Conservation (phyloP, 2,113 vertebrate genomes). For the Hucho hucho region DNA sequence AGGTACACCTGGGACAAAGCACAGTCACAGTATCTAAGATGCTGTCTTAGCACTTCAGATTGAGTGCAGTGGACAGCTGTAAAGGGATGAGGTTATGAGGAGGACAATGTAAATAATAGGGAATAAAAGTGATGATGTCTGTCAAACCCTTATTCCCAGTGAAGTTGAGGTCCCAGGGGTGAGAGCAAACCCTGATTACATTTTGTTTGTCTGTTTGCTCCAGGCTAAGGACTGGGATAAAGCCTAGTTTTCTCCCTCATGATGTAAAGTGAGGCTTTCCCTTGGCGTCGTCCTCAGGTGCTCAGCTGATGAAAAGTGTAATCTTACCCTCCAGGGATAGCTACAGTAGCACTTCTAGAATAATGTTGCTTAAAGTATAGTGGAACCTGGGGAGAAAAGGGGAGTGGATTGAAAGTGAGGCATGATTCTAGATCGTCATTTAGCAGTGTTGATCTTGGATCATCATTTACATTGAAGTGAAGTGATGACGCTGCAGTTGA, state of each 20-base stretch:
- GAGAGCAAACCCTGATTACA: slow-evolving; percentile 7
- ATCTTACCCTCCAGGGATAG: neutral
- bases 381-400: neutral
- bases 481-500: no score
- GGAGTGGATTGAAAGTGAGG: neutral
- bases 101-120: no score
- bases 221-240: neutral
- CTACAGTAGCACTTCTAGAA: slow-evolving; percentile 3
- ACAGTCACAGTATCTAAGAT: no score
- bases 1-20: no score
- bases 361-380: slow-evolving; percentile 30
- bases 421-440: no score
- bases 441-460: no score
- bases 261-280: slow-evolving; percentile 1
- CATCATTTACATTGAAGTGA: no score
- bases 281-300: slow-evolving; percentile 2
- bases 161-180: neutral
- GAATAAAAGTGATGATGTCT: no score
- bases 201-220: slow-evolving; percentile 3
- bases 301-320: slow-evolving; percentile 14
- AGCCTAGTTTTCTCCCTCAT: neutral
- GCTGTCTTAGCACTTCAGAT: no score
- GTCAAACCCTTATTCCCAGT: neutral
- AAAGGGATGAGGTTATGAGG: no score
- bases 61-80: no score